Conservation (phyloP, 2,797 vertebrate genomes). For the Morelia viridis region DNA sequence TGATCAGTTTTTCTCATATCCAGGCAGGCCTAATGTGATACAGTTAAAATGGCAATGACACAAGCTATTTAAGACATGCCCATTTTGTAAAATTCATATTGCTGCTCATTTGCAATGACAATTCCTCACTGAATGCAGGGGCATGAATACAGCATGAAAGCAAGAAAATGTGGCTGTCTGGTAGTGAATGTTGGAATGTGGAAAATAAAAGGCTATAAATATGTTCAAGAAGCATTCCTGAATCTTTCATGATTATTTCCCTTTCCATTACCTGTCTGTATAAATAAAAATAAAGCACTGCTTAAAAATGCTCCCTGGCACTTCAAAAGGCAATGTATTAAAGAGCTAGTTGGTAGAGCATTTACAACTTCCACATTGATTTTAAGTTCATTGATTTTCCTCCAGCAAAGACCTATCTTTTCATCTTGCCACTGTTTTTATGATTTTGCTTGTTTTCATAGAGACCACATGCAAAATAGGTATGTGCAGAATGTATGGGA, state of each 20-base stretch:
- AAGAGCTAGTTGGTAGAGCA: conserved; percentile 60
- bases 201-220: conserved; percentile 31
- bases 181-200: neutral
- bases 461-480: conserved; percentile 36
- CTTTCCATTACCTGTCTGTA: conserved; percentile 53
- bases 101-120: conserved; percentile 30
- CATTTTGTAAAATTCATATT: conserved; percentile 9
- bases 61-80: neutral
- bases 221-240: conserved; percentile 39
- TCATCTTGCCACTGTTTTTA: conserved; percentile 35
- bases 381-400: conserved; percentile 59
- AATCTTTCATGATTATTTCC: conserved; percentile 58
- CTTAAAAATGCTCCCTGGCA: conserved; percentile 62
- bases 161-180: neutral
- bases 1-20: neutral
- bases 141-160: conserved; percentile 12
- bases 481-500: neutral
- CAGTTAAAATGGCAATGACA: neutral
- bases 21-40: too few species aligned
- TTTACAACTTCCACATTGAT: conserved; percentile 58
- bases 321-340: conserved; percentile 64
- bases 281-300: conserved; percentile 53
- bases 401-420: conserved; percentile 49
- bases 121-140: conserved; percentile 33
- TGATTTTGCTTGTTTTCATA: conserved; percentile 36